These are phyloP conservation scores for Serinus canaria DNA, from an alignment of 2,113 vertebrate species.

Conservation along the genomic window DNA sequence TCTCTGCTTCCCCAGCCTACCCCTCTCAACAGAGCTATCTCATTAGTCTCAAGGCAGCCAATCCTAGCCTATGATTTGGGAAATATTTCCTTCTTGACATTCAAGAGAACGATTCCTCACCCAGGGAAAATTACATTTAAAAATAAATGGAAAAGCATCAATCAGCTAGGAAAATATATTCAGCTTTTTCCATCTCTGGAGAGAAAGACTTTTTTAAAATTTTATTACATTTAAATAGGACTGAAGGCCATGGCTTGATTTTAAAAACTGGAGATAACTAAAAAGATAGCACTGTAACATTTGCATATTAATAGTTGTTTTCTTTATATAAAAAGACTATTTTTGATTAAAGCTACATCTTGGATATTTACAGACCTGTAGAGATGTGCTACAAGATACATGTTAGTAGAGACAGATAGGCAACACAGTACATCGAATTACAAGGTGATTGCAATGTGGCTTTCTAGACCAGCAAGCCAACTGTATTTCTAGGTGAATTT, in stretches of 20 bases:
- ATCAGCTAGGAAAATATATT: slow-evolving; percentile 75
- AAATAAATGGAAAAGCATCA: slow-evolving; percentile 82
- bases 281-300: slow-evolving; percentile 35
- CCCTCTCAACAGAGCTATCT: slow-evolving; percentile 57
- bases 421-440: background rate
- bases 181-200: slow-evolving; percentile 62
- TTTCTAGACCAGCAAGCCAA: background rate
- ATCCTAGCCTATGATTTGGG: slow-evolving; percentile 67
- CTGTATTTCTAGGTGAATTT: background rate
- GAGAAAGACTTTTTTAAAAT: slow-evolving; percentile 27
- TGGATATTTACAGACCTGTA: slow-evolving; percentile 42
- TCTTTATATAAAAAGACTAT: background rate
- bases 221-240: slow-evolving; percentile 73
- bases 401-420: slow-evolving; percentile 1
- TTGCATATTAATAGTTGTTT: slow-evolving; percentile 48
- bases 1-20: slow-evolving; percentile 9
- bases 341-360: slow-evolving; percentile 34
- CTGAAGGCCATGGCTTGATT: slow-evolving; percentile 52
- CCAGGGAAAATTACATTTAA: slow-evolving; percentile 74
- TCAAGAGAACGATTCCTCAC: slow-evolving; percentile 75
- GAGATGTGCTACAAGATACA: background rate
- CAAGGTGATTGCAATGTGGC: background rate
- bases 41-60: slow-evolving; percentile 71
- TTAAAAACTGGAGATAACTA: slow-evolving; percentile 16
- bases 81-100: slow-evolving; percentile 78